A percentile compares a stretch with the other conserved stretches of the same genome.
These are phyloP conservation scores for Machimus atricapillus DNA, from an alignment of 2,888 invertebrate genomes.

Conservation along the genomic window DNA sequence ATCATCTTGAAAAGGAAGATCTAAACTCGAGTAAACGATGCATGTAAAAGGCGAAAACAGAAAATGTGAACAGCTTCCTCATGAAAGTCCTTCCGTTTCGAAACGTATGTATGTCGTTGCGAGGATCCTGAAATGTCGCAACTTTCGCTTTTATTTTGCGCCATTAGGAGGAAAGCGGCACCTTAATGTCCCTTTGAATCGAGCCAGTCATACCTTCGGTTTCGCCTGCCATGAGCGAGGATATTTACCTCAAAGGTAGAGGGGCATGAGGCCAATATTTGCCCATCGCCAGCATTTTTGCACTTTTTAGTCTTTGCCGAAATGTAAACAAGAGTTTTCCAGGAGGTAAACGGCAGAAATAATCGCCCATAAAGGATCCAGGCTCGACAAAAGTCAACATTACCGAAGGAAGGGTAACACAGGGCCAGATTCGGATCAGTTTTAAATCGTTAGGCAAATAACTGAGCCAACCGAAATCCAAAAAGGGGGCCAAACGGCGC, in stretches of 20 bases:
- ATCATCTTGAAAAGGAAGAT: neutral
- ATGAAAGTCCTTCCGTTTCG: neutral
- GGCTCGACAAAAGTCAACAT: neutral
- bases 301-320: neutral
- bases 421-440: neutral
- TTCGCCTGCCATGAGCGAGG: neutral
- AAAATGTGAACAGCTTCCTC: neutral
- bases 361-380: slow-evolving; percentile 3
- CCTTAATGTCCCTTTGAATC: neutral
- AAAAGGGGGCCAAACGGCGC: neutral
- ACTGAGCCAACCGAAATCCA: neutral
- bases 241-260: neutral
- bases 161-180: neutral
- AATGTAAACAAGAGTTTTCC: neutral
- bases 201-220: neutral
- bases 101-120: neutral
- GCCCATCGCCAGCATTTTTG: neutral
- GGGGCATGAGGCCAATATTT: neutral
- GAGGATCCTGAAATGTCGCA: neutral
- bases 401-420: neutral
- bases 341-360: slow-evolving; percentile 3
- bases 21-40: neutral
- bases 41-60: neutral
- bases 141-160: neutral
- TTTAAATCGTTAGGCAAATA: slow-evolving; percentile 14